Conservation (phyloP, 2,113 vertebrate species). For the Mastomys coucha region DNA sequence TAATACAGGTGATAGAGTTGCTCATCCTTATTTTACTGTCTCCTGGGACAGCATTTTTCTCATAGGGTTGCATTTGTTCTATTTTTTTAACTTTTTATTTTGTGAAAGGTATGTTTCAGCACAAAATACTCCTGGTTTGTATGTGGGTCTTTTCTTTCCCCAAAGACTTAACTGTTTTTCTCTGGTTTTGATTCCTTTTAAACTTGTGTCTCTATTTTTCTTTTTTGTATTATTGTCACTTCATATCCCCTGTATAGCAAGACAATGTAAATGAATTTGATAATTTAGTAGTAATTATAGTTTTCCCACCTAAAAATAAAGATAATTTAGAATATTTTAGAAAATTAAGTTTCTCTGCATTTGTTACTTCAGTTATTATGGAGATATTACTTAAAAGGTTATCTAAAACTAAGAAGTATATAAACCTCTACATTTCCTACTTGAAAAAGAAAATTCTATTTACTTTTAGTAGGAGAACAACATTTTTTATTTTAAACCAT, state of each 20-base stretch:
- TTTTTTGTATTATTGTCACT: conserved; percentile 10
- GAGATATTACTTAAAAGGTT: conserved; percentile 16
- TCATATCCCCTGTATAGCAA: conserved; percentile 42
- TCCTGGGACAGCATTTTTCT: background rate
- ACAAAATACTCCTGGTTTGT: conserved; percentile 15
- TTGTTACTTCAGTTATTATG: conserved; percentile 49
- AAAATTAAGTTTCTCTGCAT: conserved; percentile 54
- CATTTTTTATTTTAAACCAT: conserved; percentile 40
- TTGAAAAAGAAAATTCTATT: conserved; percentile 48
- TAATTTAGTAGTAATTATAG: conserved; percentile 44
- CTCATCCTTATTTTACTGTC: background rate
- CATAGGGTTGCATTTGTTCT: background rate
- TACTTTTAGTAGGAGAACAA: conserved; percentile 57
- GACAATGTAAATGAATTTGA: conserved; percentile 48
- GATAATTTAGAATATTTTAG: conserved; percentile 59
- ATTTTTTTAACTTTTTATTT: conserved; percentile 54
- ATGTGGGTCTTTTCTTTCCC: background rate
- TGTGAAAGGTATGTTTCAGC: conserved; percentile 44
- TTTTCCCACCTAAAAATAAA: conserved; percentile 40
- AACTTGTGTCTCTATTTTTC: conserved; percentile 29
- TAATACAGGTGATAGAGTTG: background rate
- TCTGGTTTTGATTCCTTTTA: conserved; percentile 42
- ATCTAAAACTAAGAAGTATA: conserved; percentile 3
- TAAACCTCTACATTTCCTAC: conserved; percentile 37
- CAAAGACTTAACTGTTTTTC: conserved; percentile 33